Percentiles rank a stretch among this genome's conserved stretches.
These are phyloP conservation scores for Drosophila fuyamai DNA, from an alignment of 1,140 invertebrate species.

Conservation along the genomic window DNA sequence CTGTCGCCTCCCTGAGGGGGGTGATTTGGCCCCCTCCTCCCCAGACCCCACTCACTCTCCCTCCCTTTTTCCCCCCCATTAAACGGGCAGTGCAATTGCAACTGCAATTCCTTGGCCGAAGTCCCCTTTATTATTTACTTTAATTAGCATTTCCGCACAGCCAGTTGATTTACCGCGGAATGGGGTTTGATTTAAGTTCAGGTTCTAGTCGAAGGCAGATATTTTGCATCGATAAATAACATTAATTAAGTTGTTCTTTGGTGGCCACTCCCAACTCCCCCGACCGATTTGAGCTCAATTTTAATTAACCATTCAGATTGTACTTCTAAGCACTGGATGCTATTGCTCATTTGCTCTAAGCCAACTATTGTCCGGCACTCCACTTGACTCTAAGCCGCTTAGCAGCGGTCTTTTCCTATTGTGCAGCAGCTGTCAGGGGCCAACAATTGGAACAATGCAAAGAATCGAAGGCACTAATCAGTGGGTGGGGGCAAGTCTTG, in stretches of 20 bases:
- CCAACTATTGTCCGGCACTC: constrained; percentile 25
- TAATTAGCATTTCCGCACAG: constrained; percentile 79
- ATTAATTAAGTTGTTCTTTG: constrained; percentile 80
- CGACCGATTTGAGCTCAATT: constrained; percentile 44
- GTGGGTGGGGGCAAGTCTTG: constrained; percentile 1
- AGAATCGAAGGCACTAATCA: constrained; percentile 32
- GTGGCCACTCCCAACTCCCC: constrained; percentile 52
- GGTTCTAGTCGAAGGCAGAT: constrained; percentile 40
- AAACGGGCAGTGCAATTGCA: constrained; percentile 23
- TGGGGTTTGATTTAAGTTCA: constrained; percentile 10
- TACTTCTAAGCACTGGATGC: not conserved
- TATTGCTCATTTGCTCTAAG: constrained; percentile 1
- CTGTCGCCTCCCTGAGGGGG: constrained; percentile 35
- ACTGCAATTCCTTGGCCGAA: constrained; percentile 29
- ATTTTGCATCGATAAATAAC: constrained; percentile 80
- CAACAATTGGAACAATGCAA: constrained; percentile 32
- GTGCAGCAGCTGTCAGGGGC: constrained; percentile 24
- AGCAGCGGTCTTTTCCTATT: constrained; percentile 25
- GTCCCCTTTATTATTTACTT: constrained; percentile 74
- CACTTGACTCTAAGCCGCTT: constrained; percentile 38
- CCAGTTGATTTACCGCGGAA: constrained; percentile 34
- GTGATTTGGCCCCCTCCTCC: constrained; percentile 1
- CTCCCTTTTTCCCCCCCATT: constrained; percentile 6
- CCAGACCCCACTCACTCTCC: not conserved
- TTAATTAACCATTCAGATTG: constrained; percentile 59